Base-by-base conservation (phyloP, 92 coral and sea anemone genomes). In the Epizoanthus rinbou region DNA sequence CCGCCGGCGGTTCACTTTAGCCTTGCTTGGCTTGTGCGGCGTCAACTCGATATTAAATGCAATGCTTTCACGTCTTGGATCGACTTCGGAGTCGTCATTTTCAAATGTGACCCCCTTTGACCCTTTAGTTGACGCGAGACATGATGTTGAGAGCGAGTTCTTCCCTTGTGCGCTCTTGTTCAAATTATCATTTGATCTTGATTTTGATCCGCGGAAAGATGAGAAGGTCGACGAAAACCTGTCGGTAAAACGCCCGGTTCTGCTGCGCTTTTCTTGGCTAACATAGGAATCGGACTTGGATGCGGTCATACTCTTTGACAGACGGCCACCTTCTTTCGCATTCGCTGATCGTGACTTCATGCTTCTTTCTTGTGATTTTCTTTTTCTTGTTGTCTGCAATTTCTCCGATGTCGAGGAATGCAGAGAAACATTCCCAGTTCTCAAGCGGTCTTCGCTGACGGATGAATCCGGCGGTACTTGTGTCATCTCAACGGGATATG, bases 401-500 rank as follows among this genome's bases (percentile, higher is more conserved):
- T 88, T 90, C 7, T 81, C 86, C 17, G 88, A 82, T 76, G 25
- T 31, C 37, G 85, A 74, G 19, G 80, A 74, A 13, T 85, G 59
- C 15, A 94, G 85, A 0, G 89, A 85, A 13, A 84, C 76, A 17
- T 35, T 73, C 17, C 85, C 66, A 56, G 73, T 82, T 59, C 80
- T 70, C 31, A 87, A 53, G 16, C 86, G 89, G 57, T 83, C 93
- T 79, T 97, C 95, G 57, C 84, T 91, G 13, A 87, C 85, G 28
- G 85, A 59, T 35, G 87, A 74, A 22, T 86, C 85, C 6, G 93
- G 95, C 14, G 85, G 91, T 37, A 92, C 90, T 68, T 94, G 98
- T 2, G 98, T 96, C 82, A 78, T 78, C 84, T 97, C 99, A 33
- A 97, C 93, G 4, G 99, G 95, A 70, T 97, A 97, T 4, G 99